Percentiles rank a stretch among this genome's conserved stretches.
Evolutionary conservation across 1,140 invertebrate genomes (phyloP).

Genomic region (Megathymus violae): DNA sequence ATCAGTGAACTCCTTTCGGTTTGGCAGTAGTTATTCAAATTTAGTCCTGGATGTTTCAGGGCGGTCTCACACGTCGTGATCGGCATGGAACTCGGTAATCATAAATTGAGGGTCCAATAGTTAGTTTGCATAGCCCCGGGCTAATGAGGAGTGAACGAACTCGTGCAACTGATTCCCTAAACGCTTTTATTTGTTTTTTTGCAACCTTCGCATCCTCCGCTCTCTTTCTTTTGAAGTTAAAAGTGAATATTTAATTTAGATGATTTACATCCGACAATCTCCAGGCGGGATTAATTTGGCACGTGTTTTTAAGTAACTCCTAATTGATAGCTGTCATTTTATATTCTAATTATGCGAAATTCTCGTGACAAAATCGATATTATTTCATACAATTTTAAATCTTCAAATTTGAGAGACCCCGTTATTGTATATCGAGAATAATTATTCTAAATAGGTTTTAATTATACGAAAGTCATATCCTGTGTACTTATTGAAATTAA

Average conservation of each 20-base stretch:
- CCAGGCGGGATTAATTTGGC: constrained; percentile 21
- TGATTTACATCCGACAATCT: constrained; percentile 39
- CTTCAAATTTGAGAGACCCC: too few relatives aligned
- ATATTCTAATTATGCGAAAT: constrained; percentile 10
- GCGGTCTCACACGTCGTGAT: constrained; percentile 72
- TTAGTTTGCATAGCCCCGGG: constrained; percentile 60
- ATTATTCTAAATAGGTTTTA: too few relatives aligned
- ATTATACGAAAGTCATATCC: too few relatives aligned
- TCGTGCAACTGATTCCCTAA: constrained; percentile 36
- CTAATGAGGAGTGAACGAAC: constrained; percentile 60
- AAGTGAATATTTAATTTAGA: constrained; percentile 40
- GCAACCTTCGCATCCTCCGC: constrained; percentile 34
- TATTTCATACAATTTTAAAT: too few relatives aligned
- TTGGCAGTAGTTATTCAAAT: constrained; percentile 27
- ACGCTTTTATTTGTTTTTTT: constrained; percentile 35
- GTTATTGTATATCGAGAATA: too few relatives aligned
- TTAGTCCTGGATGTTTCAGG: constrained; percentile 45
- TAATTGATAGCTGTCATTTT: constrained; percentile 20
- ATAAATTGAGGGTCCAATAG: constrained; percentile 69
- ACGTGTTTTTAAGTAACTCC: too few relatives aligned
- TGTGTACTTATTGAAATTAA: too few relatives aligned
- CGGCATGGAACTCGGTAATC: constrained; percentile 56
- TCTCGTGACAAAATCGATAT: too few relatives aligned
- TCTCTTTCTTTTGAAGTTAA: constrained; percentile 52
- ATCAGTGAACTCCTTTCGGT: constrained; percentile 1